These are phyloP conservation scores for Litocranius walleri DNA, from an alignment of 2,113 vertebrate genomes.

Conservation along the genomic window DNA sequence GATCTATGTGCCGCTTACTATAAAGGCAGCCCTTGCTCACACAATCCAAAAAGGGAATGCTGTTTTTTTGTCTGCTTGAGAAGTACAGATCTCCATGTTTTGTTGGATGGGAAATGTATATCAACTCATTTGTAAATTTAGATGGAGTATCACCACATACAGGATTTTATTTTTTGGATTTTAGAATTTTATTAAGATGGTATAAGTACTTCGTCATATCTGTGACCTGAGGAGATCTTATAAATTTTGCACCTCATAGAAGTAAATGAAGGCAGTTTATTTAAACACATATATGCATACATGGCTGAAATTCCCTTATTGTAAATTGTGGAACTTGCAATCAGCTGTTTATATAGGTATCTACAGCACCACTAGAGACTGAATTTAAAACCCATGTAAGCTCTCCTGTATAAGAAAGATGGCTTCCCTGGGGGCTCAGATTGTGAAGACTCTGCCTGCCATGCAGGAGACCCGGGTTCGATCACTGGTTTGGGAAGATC, in stretches of 20 bases:
- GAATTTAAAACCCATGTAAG: conserved; percentile 11
- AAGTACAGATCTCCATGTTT: background rate
- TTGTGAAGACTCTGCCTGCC: background rate
- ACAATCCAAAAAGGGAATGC: background rate
- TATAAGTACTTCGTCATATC: background rate
- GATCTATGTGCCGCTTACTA: background rate
- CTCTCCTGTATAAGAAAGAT: conserved; percentile 27
- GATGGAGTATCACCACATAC: background rate
- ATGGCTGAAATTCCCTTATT: background rate
- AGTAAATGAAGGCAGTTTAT: conserved; percentile 25
- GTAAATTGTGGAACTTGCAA: background rate
- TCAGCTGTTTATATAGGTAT: background rate
- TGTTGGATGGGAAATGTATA: background rate
- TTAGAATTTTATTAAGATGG: background rate
- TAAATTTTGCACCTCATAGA: conserved; percentile 7
- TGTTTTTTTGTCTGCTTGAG: background rate
- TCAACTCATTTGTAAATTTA: background rate
- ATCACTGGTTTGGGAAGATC: background rate
- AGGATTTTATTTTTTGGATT: background rate
- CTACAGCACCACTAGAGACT: background rate
- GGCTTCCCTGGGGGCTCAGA: background rate
- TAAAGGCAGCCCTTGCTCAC: background rate
- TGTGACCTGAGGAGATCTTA: background rate
- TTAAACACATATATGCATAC: background rate
- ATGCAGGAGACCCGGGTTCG: background rate